Base-by-base conservation (phyloP, 2,888 invertebrate species). In the Andrena bucephala region DNA sequence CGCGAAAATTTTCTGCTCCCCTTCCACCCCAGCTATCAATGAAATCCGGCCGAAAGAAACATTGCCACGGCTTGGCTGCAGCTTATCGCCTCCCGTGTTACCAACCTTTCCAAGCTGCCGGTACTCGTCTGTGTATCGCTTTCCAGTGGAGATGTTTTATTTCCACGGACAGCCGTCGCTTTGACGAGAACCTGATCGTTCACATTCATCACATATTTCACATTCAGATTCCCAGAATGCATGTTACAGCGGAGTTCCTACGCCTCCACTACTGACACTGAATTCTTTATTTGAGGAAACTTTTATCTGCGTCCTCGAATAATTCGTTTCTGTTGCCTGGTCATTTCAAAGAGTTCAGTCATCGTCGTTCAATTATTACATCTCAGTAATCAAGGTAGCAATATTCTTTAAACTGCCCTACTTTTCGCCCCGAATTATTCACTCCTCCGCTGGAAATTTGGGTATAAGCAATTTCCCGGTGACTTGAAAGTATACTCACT, bases 1-100 rank as follows among this genome's bases (percentile, higher is more conserved):
- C 63, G 81, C 59, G 62, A 27, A 69, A 63, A 42, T 66, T 72
- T 52, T 24, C 31, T 31, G 81, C 31, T n/a, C 36, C 63, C 33
- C 52, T 48, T 29, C 24, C 70, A 31, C 0, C 2, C 5, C 13
- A 3, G 33, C 57, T 36, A 4, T 48, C 72, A 52, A 42, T 52
- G 65, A 29, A 57, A 71, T 62, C 54, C 69, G 16, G 5, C 8
- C 16, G 66, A 81, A 67, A 81, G 83, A 81, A 73, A 72, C 54
- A 73, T 73, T 57, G 60, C 13, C 7, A 16, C n/a, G n/a, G 52
- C 63, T 78, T 70, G 70, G 54, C 68, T n/a, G 8, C 24, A 10
- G 50, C 71, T 75, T 80, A 76, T 77, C 71, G 29, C 27, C 57
- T 8, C 50, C 16, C 29, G 16, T 42, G 16, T 75, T 68, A 52